phyloP scores from a whole-genome alignment of 2,888 invertebrate species.

The Scelioninae gen. 2 region DNA sequence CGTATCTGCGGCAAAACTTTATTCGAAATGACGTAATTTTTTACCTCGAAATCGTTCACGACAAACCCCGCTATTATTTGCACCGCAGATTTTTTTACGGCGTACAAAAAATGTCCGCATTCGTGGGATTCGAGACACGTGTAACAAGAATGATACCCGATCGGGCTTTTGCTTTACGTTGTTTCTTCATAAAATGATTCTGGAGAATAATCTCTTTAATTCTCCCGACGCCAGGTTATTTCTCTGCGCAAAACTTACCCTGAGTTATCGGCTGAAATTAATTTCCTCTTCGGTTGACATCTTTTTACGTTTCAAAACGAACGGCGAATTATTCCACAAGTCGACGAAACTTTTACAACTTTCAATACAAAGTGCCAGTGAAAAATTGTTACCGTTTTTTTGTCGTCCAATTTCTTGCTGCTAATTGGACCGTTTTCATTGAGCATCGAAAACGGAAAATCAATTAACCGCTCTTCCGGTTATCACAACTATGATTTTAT shows the following conservation, averaged over 20 bases:
- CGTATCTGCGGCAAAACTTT: no score
- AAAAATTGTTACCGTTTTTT: neutral
- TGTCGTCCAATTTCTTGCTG: no score
- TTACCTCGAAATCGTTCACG: no score
- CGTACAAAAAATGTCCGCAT: no score
- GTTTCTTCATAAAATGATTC: conserved; percentile 23
- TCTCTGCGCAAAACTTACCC: conserved; percentile 21
- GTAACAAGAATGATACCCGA: conserved; percentile 26
- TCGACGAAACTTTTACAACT: neutral
- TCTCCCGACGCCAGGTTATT: conserved; percentile 30
- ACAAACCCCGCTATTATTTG: no score
- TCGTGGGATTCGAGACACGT: conserved; percentile 29
- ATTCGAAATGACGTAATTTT: no score
- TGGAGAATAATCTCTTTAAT: conserved; percentile 38
- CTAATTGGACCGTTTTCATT: no score
- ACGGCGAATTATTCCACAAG: neutral
- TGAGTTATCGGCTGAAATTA: conserved; percentile 16
- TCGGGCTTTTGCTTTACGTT: conserved; percentile 25
- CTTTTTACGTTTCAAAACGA: neutral
- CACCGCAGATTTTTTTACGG: no score
- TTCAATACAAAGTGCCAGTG: neutral
- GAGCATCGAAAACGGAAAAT: no score
- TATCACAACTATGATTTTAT: no score
- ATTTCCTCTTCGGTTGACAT: conserved; percentile 19
- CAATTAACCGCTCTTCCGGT: no score